A percentile compares a stretch with the other conserved stretches of the same genome.
phyloP scores from a whole-genome alignment of 1,140 invertebrate genomes.

The Bombus haemorrhoidalis region DNA sequence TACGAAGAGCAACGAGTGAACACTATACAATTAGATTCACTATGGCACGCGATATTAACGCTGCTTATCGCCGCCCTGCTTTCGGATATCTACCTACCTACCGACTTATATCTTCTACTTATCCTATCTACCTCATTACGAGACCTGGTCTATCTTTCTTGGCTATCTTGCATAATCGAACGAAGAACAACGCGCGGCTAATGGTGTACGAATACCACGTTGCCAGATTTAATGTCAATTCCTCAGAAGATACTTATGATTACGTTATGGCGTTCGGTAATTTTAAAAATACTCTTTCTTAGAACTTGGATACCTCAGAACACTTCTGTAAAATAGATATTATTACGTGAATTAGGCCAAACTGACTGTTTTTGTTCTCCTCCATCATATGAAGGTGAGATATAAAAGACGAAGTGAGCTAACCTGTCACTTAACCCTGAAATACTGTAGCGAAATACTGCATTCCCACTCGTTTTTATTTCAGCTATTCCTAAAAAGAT shows the following conservation, averaged over 20 bases:
- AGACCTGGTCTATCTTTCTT: not conserved
- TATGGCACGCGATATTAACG: conserved; percentile 36
- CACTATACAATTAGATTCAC: conserved; percentile 41
- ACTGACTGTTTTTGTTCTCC: not conserved
- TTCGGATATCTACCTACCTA: conserved; percentile 70
- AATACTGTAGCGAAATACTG: not conserved
- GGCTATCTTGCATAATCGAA: not conserved
- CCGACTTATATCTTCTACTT: conserved; percentile 53
- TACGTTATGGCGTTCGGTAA: not conserved
- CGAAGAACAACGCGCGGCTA: conserved; percentile 20
- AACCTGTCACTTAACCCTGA: not conserved
- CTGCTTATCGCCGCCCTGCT: conserved; percentile 64
- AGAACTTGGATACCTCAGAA: not conserved
- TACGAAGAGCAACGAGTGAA: conserved; percentile 38
- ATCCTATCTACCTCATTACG: conserved; percentile 52
- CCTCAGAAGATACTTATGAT: not conserved
- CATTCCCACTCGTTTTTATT: not conserved
- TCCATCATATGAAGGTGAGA: not conserved
- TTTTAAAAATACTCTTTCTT: not conserved
- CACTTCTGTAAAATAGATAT: conserved; percentile 6
- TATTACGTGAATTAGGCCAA: not conserved
- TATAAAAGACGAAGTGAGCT: not conserved
- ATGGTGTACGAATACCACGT: conserved; percentile 10
- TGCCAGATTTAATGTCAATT: conserved; percentile 21
- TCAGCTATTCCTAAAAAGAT: not conserved